These are phyloP conservation scores for Montipora capitata DNA, from an alignment of 92 coral and sea anemone species.

Conservation along the genomic window DNA sequence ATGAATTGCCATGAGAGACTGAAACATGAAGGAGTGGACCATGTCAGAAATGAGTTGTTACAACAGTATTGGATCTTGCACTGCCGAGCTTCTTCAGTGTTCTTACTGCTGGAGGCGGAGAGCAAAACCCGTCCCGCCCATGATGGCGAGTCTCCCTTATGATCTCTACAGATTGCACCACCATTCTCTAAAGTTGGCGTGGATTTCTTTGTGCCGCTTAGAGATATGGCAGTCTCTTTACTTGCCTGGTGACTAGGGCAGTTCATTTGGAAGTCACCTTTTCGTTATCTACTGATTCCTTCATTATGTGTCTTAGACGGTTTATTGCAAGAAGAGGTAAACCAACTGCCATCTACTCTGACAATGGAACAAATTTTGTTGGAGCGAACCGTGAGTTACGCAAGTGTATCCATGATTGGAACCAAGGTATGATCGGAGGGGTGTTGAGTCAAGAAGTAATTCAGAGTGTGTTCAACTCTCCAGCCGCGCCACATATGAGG, in stretches of 20 bases:
- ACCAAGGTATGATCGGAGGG: constrained; percentile 26
- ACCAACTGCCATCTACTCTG: constrained; percentile 48
- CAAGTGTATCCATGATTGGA: constrained; percentile 26
- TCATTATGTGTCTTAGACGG: constrained; percentile 56
- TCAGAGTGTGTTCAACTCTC: too few species aligned
- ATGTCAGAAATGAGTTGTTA: constrained; percentile 68
- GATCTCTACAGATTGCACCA: constrained; percentile 42
- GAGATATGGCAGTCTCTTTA: constrained; percentile 63
- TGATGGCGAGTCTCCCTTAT: constrained; percentile 61
- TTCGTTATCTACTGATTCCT: constrained; percentile 56
- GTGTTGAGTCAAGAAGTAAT: constrained; percentile 2
- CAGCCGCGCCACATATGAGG: too few species aligned
- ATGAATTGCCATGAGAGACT: constrained; percentile 38
- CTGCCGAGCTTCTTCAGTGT: constrained; percentile 33
- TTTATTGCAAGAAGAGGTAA: constrained; percentile 66
- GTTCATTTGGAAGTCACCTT: constrained; percentile 65
- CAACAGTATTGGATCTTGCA: constrained; percentile 72
- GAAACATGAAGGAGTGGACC: constrained; percentile 56
- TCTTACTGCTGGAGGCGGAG: constrained; percentile 53
- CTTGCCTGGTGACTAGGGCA: constrained; percentile 55
- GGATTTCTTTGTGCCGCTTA: constrained; percentile 63
- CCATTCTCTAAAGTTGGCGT: constrained; percentile 66
- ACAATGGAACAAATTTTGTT: constrained; percentile 61
- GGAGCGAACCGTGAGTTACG: constrained; percentile 49
- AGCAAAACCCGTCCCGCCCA: constrained; percentile 61